phyloP scores from a whole-genome alignment of 1,140 invertebrate species.

The Drosophila santomea region DNA sequence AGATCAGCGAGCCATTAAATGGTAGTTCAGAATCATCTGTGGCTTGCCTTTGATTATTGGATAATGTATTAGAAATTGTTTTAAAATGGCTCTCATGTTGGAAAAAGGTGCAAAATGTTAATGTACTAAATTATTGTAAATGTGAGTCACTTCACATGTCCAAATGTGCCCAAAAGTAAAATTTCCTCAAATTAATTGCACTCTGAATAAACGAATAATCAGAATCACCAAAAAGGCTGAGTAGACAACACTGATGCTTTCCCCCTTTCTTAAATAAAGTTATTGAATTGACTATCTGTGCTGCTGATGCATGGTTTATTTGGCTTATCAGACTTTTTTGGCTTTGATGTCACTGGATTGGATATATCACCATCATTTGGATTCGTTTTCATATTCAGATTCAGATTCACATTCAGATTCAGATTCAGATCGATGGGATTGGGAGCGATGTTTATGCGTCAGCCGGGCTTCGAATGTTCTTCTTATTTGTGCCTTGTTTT shows the following conservation, averaged over 20 bases:
- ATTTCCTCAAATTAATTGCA: background rate
- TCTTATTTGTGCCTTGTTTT: constrained; percentile 27
- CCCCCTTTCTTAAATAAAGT: constrained; percentile 17
- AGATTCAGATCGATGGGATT: constrained; percentile 15
- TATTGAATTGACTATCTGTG: constrained; percentile 57
- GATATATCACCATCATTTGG: constrained; percentile 25
- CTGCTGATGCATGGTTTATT: constrained; percentile 67
- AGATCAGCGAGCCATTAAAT: background rate
- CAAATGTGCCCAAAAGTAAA: no score
- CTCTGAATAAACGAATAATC: no score
- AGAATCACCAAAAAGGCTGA: constrained; percentile 1
- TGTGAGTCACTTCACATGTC: no score
- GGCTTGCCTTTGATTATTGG: no score
- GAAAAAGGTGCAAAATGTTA: no score
- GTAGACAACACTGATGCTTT: background rate
- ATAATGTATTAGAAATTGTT: no score
- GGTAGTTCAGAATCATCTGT: background rate
- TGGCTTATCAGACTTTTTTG: constrained; percentile 65
- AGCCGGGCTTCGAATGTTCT: constrained; percentile 35
- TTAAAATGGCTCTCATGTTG: no score
- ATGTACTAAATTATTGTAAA: no score
- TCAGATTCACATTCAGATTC: constrained; percentile 3
- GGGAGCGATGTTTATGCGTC: constrained; percentile 62
- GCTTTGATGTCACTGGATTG: constrained; percentile 69
- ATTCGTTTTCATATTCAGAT: constrained; percentile 1